Conservation (phyloP, 92 coral and sea anemone genomes). For the Porites evermanni region DNA sequence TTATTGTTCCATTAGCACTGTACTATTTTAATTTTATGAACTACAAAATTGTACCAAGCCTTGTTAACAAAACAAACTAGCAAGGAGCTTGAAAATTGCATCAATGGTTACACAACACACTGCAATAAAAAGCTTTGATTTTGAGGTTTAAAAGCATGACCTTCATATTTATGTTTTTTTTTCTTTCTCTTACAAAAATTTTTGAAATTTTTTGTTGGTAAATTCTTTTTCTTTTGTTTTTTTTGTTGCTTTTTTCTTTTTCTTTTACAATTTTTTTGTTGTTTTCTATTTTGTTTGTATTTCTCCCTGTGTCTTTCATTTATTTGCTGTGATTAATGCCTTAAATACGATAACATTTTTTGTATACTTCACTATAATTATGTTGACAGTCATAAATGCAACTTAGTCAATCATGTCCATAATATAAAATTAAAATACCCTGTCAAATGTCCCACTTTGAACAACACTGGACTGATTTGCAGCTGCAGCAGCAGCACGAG, state of each 20-base stretch:
- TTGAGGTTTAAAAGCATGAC: slow-evolving; percentile 52
- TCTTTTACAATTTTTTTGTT: slow-evolving; percentile 29
- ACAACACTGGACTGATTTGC: slow-evolving; percentile 73
- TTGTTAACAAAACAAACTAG: background rate
- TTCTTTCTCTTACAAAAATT: slow-evolving; percentile 27
- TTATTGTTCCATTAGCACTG: background rate
- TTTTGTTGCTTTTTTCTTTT: slow-evolving; percentile 13
- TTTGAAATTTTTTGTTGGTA: slow-evolving; percentile 35
- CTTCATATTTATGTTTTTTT: slow-evolving; percentile 67
- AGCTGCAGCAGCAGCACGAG: slow-evolving; percentile 52
- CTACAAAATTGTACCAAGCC: slow-evolving; percentile 21
- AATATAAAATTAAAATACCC: slow-evolving; percentile 72
- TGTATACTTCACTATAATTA: slow-evolving; percentile 10
- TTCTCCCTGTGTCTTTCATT: background rate
- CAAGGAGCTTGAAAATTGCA: background rate
- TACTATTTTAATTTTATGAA: background rate
- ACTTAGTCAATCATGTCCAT: background rate
- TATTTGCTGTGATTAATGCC: background rate
- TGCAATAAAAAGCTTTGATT: slow-evolving; percentile 21
- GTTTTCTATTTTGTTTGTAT: background rate
- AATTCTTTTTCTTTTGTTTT: slow-evolving; percentile 45
- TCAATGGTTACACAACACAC: slow-evolving; percentile 6
- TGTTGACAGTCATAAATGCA: slow-evolving; percentile 12
- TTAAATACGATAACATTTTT: slow-evolving; percentile 21
- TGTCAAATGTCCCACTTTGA: slow-evolving; percentile 85